Conservation (phyloP, 2,888 invertebrate genomes). For the Cataglyphis rosenhaueri region DNA sequence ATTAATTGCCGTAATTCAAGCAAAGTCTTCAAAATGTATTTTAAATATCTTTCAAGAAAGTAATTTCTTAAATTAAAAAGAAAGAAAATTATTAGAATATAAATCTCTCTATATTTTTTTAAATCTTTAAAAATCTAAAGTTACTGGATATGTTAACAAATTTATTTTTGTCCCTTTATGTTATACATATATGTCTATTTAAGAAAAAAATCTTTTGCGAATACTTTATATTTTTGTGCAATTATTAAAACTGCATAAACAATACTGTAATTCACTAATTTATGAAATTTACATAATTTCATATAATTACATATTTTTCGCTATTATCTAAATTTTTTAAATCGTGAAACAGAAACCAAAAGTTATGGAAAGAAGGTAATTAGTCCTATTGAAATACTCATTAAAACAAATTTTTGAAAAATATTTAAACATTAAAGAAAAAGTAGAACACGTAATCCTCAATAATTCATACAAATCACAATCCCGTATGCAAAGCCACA, state of each 20-base stretch:
- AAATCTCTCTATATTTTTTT: not conserved
- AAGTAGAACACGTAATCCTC: conserved; percentile 21
- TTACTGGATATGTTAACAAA: not conserved
- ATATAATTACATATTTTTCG: not conserved
- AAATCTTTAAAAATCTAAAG: not conserved
- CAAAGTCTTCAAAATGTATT: conserved; percentile 5
- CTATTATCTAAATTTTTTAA: not conserved
- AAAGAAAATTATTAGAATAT: conserved; percentile 12
- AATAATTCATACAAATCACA: conserved; percentile 7
- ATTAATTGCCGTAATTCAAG: conserved; percentile 44
- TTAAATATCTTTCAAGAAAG: conserved; percentile 19
- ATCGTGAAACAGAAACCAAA: not conserved
- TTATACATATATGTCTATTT: not conserved
- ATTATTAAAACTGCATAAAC: not conserved
- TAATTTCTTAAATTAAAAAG: conserved; percentile 5
- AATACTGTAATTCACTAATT: not conserved
- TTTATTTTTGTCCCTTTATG: not conserved
- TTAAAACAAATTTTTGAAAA: conserved; percentile 46
- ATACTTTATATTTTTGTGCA: not conserved
- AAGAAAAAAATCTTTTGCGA: not conserved
- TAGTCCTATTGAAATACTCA: conserved; percentile 3
- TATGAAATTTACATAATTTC: not conserved
- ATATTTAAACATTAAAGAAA: conserved; percentile 43
- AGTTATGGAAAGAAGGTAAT: not conserved
- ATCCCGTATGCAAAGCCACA: not conserved